phyloP scores from a whole-genome alignment of 2,888 invertebrate species.

The Aspidiotus destructor region DNA sequence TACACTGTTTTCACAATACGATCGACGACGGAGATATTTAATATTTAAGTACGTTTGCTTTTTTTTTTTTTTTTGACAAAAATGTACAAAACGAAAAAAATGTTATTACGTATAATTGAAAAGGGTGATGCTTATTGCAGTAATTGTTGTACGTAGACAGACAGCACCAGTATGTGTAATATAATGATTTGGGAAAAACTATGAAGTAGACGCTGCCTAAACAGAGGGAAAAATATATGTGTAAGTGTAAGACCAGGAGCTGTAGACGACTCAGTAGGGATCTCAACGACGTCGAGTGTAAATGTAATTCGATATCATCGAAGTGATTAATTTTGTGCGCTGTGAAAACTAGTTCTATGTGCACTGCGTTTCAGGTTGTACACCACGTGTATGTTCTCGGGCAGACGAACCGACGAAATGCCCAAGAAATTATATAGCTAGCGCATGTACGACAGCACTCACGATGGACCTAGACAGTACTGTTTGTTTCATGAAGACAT shows the following conservation, averaged over 20 bases:
- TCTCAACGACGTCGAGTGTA: slow-evolving; percentile 10
- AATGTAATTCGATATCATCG: slow-evolving; percentile 30
- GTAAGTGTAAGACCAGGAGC: slow-evolving; percentile 29
- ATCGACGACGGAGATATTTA: slow-evolving; percentile 8
- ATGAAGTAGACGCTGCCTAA: neutral
- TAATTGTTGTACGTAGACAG: neutral
- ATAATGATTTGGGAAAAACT: neutral
- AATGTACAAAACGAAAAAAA: neutral
- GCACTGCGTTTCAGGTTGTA: neutral
- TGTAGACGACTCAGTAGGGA: slow-evolving; percentile 18
- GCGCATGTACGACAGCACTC: too few relatives aligned
- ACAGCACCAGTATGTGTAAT: too few relatives aligned
- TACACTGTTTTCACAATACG: slow-evolving; percentile 21
- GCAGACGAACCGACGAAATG: too few relatives aligned
- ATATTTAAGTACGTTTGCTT: slow-evolving; percentile 5
- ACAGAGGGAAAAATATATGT: too few relatives aligned
- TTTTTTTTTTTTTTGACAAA: too few relatives aligned
- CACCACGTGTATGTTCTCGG: too few relatives aligned
- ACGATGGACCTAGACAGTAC: too few relatives aligned
- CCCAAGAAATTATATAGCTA: too few relatives aligned
- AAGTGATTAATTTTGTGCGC: slow-evolving; percentile 27
- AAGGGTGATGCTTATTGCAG: neutral
- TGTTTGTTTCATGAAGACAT: too few relatives aligned
- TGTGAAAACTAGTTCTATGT: slow-evolving; percentile 15
- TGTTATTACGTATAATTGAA: neutral